Conservation (phyloP, 2,797 vertebrate genomes). For the Melanotaenia pygmaea region DNA sequence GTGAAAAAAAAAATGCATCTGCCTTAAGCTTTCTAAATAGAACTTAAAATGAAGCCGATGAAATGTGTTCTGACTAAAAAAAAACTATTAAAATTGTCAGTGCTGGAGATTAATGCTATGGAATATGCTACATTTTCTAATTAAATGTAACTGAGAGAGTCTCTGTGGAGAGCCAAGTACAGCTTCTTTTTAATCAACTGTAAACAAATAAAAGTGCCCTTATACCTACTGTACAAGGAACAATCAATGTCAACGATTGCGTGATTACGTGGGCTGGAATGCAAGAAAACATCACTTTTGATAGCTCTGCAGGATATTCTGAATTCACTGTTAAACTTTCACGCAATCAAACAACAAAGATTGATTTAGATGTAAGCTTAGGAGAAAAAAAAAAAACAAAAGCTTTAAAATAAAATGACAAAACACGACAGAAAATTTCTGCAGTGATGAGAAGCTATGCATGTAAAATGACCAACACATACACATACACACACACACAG, state of each 20-base stretch:
- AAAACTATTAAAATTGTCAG: background rate
- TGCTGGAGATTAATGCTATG: too few species aligned
- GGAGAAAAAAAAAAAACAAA: background rate
- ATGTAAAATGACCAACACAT: slow-evolving; percentile 25
- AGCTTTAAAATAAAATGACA: background rate
- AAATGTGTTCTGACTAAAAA: background rate
- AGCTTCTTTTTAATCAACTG: background rate
- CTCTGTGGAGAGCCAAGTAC: background rate
- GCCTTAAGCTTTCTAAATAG: background rate
- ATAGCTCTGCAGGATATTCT: background rate
- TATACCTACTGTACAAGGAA: background rate
- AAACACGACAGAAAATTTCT: background rate
- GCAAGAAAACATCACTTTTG: background rate
- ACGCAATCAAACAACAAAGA: background rate
- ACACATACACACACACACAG: slow-evolving; percentile 13
- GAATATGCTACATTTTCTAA: background rate
- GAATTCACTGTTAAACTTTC: background rate
- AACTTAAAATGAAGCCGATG: background rate
- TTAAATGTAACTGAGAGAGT: background rate
- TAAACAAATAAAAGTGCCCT: slow-evolving; percentile 3
- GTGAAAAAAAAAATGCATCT: background rate
- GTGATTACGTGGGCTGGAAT: background rate
- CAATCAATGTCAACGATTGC: slow-evolving; percentile 5
- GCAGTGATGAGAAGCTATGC: background rate
- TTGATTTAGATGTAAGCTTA: background rate